These are phyloP conservation scores for Rhabditoides inermis DNA, from an alignment of 2,888 invertebrate species.

Conservation along the genomic window DNA sequence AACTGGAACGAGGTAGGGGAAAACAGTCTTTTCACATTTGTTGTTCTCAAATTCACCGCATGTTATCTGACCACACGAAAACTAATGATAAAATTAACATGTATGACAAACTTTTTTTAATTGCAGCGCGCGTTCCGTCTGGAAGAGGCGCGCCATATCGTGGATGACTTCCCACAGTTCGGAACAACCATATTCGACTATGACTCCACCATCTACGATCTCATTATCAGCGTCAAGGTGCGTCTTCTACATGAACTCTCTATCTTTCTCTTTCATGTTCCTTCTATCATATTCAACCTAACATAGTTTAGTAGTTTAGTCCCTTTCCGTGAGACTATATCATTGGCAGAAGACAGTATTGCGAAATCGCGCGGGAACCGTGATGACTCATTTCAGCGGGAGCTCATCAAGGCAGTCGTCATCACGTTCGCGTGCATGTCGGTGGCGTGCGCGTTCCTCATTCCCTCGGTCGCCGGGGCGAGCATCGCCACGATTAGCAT, in stretches of 20 bases:
- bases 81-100: too few species aligned
- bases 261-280: too few species aligned
- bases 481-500: constrained; percentile 37
- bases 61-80: too few species aligned
- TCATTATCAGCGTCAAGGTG: constrained; percentile 45
- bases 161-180: constrained; percentile 35
- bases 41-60: too few species aligned
- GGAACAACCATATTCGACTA: constrained; percentile 44
- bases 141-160: constrained; percentile 28
- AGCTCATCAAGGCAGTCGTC: constrained; percentile 41
- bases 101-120: background rate
- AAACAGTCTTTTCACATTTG: too few species aligned
- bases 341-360: background rate
- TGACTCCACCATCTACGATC: constrained; percentile 47
- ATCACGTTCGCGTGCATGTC: constrained; percentile 46
- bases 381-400: constrained; percentile 33
- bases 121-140: constrained; percentile 27
- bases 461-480: constrained; percentile 36
- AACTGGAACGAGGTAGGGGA: too few species aligned
- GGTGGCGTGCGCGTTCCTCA: constrained; percentile 40
- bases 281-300: too few species aligned
- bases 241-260: too few species aligned
- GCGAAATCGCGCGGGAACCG: too few species aligned
- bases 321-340: background rate
- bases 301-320: too few species aligned